Percentiles rank a stretch among this genome's conserved stretches.
These are phyloP conservation scores for Asarcornis scutulata DNA, from an alignment of 2,113 vertebrate genomes.

Conservation along the genomic window DNA sequence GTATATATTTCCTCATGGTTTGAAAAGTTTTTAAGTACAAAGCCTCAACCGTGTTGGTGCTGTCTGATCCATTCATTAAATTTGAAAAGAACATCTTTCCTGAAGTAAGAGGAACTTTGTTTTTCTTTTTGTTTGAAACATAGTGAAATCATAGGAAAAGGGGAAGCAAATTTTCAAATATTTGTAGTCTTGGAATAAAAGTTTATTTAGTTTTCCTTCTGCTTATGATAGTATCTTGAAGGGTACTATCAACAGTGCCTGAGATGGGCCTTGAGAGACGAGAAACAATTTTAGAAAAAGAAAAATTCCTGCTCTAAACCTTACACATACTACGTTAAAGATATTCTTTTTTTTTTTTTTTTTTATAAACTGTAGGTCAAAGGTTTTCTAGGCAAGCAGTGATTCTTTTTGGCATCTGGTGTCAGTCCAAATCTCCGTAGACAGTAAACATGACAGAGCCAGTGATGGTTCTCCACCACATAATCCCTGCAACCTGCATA, in stretches of 20 bases:
- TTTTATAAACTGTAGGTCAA: not conserved
- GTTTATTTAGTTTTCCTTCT: not conserved
- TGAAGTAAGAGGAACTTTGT: not conserved
- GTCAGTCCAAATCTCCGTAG: not conserved
- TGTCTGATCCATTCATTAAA: not conserved
- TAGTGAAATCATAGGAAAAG: not conserved
- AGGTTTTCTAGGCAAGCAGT: not conserved
- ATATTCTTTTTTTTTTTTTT: not conserved
- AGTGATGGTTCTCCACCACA: not conserved
- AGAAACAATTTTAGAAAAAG: not conserved
- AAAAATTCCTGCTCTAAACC: not conserved
- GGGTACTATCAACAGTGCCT: not conserved
- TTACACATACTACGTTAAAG: not conserved
- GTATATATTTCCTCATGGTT: not conserved
- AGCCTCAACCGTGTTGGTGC: rapidly evolving
- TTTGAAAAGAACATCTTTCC: not conserved
- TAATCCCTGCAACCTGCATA: not conserved
- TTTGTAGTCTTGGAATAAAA: not conserved
- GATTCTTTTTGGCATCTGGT: not conserved
- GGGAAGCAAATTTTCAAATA: not conserved
- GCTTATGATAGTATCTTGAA: not conserved
- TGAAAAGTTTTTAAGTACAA: not conserved
- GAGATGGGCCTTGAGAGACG: not conserved
- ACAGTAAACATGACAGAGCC: not conserved
- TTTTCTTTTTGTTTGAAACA: not conserved